Evolutionary conservation across 2,888 invertebrate genomes (phyloP).

Genomic region (Drosophila affinis): DNA sequence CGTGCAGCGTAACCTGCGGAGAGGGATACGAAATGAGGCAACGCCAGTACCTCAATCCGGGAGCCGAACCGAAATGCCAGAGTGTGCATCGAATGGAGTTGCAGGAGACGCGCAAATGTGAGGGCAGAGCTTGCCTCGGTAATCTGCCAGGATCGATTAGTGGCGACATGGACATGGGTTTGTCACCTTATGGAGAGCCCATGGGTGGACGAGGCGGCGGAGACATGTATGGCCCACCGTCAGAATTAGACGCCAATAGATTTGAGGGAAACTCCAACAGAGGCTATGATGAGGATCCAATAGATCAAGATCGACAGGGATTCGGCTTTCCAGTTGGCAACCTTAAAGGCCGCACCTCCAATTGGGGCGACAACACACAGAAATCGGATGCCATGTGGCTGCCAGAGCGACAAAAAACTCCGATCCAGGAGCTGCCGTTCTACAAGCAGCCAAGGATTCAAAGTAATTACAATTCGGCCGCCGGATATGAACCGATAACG

Average conservation of each 20-base stretch:
- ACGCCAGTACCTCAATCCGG: constrained; percentile 86
- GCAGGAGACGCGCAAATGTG: constrained; percentile 53
- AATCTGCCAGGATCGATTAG: constrained; percentile 36
- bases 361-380: constrained; percentile 33
- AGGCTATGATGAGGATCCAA: constrained; percentile 25
- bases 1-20: constrained; percentile 90
- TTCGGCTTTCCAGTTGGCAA: constrained; percentile 55
- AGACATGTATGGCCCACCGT: constrained; percentile 7
- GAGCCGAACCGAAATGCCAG: constrained; percentile 86
- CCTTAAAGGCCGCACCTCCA: constrained; percentile 51
- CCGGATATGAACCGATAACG: neutral
- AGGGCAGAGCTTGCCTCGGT: constrained; percentile 63
- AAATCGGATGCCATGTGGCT: constrained; percentile 19
- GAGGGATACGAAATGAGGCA: constrained; percentile 88
- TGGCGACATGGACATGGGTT: constrained; percentile 15
- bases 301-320: neutral
- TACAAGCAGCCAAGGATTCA: constrained; percentile 7
- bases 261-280: constrained; percentile 24
- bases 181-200: constrained; percentile 28
- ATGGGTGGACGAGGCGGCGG: neutral
- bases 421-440: neutral
- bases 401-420: constrained; percentile 5
- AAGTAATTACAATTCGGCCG: neutral
- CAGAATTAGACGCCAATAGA: constrained; percentile 14
- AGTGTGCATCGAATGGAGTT: constrained; percentile 46